Conservation (phyloP, 2,888 invertebrate species). For the Drosophila recens region DNA sequence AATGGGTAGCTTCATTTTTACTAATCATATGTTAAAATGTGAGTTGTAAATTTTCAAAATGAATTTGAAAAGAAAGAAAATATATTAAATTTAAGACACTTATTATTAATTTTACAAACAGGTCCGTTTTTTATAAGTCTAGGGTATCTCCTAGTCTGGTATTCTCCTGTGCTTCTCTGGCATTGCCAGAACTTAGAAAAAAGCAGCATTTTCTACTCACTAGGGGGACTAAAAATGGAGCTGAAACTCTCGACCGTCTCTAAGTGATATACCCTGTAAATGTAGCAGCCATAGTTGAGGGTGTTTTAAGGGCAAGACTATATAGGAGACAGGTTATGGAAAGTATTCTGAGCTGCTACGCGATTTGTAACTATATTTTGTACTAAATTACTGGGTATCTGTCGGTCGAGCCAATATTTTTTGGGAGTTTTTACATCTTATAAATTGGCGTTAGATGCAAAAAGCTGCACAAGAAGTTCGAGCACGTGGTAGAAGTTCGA, state of each 20-base stretch:
- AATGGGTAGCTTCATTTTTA: not conserved
- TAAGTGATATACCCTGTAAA: not conserved
- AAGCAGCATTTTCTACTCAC: not conserved
- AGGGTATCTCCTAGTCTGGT: not conserved
- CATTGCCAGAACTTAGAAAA: no score
- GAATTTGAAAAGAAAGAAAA: no score
- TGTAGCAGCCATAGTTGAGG: not conserved
- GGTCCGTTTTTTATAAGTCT: no score
- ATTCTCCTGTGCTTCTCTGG: no score
- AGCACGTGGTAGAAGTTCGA: slow-evolving; percentile 29
- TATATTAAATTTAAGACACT: no score
- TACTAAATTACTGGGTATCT: not conserved
- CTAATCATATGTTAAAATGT: no score
- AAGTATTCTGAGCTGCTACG: no score
- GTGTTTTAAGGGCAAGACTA: not conserved
- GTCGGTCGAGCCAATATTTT: not conserved
- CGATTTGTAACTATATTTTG: no score
- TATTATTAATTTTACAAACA: no score
- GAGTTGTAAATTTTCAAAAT: no score
- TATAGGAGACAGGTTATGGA: no score
- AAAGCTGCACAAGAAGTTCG: slow-evolving; percentile 37
- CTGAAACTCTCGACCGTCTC: not conserved
- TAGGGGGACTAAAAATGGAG: not conserved
- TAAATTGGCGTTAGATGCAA: slow-evolving; percentile 3
- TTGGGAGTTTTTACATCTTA: not conserved